Evolutionary conservation across 2,797 vertebrate species (phyloP), one percentile per base, ranked within the genome.

Genomic region (Cyclura pinguis): DNA sequence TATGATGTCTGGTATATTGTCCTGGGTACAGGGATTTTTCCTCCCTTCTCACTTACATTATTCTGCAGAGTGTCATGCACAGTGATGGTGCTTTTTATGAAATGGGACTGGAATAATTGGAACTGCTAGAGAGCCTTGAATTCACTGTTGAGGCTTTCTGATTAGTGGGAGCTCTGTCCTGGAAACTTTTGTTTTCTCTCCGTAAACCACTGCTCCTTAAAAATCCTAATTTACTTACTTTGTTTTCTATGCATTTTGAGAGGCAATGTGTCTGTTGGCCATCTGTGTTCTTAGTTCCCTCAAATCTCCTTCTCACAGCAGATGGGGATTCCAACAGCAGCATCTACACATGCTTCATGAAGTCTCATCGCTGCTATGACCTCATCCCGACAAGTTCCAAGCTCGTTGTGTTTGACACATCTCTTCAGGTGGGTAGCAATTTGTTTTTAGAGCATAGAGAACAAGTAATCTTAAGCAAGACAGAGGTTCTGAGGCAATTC

Each of bases 381-480:
- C 98, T 99, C 16, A 98, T 99, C 92, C 99, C 99, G 69, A 99
- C 99, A 89, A 99, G 99, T 96, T 99, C 99, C 94, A 99, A 99
- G 95, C 95, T 99, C 90, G 99, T 99, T 32, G 99, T 99, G 35
- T 99, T 99, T 91, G 99, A 99, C 95, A 99, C 98, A 0, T 99
- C 99, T 59, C 97, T 99, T 83, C 99, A 99, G 98, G 99, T 99
- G 57, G 35, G 96, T 89, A 2, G n/a, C 86, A 64, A 82, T 64
- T 13, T 32, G 27, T 24, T 86, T 77, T 62, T 50, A 29, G 32
- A 59, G 42, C 78, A 55, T 6, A 14, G 72, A 50, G 38, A 38
- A 42, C 20, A 20, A 72, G 47, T 2, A 38, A 24, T 35, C 18
- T 77, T 47, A 20, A 10, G 27, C 22, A 35, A 24, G 27, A 29